Percentiles rank a stretch among this genome's conserved stretches.
phyloP scores from a whole-genome alignment of 1,140 invertebrate species.

The Drosophila takahashii region DNA sequence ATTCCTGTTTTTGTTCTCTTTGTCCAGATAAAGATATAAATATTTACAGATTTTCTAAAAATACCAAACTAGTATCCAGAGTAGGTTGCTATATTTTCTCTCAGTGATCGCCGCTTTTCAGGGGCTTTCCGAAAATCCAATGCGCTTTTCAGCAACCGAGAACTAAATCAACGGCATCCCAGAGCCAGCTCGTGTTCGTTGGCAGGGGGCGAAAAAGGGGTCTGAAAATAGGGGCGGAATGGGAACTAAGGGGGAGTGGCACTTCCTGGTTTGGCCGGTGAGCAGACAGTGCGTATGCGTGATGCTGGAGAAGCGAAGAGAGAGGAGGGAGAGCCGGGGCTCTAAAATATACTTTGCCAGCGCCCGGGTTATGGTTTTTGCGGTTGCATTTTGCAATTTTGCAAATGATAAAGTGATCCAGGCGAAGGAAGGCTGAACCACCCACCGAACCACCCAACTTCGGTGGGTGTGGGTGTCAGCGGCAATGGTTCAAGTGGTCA shows the following conservation, averaged over 20 bases:
- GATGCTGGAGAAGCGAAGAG: slow-evolving; percentile 29
- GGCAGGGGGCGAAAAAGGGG: slow-evolving; percentile 1
- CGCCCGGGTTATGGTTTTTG: slow-evolving; percentile 77
- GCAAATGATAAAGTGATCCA: slow-evolving; percentile 80
- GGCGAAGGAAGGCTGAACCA: slow-evolving; percentile 28
- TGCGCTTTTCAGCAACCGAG: slow-evolving; percentile 57
- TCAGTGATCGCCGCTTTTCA: background rate
- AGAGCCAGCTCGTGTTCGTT: slow-evolving; percentile 21
- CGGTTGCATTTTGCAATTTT: slow-evolving; percentile 81
- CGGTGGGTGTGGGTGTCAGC: slow-evolving; percentile 58
- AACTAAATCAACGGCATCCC: slow-evolving; percentile 69
- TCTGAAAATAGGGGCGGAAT: background rate
- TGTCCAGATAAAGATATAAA: too few species aligned
- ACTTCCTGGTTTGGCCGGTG: slow-evolving; percentile 54
- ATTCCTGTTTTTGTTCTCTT: too few species aligned
- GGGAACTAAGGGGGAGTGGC: slow-evolving; percentile 7
- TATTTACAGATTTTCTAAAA: too few species aligned
- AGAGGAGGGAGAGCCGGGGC: slow-evolving; percentile 4
- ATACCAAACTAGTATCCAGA: too few species aligned
- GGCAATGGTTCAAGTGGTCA: slow-evolving; percentile 73
- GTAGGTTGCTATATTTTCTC: background rate
- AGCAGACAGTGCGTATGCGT: slow-evolving; percentile 69
- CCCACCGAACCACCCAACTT: slow-evolving; percentile 1
- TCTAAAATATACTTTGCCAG: slow-evolving; percentile 77
- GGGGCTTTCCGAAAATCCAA: slow-evolving; percentile 52